Evolutionary conservation across 2,797 vertebrate species (phyloP).

Genomic region (Cuculus canorus): DNA sequence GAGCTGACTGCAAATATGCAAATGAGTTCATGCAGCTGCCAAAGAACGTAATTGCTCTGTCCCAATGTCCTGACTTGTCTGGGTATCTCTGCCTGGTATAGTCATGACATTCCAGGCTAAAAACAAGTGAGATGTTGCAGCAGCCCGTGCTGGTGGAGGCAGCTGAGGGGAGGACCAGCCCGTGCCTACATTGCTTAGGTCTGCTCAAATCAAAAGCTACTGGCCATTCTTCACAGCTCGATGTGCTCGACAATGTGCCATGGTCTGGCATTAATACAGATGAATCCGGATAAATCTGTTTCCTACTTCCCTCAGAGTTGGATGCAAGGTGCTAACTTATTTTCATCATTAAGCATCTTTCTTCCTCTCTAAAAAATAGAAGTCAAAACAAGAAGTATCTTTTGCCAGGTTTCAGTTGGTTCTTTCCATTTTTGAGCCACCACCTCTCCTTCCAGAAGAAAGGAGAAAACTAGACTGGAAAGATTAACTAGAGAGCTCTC

Average conservation of each 20-base stretch:
- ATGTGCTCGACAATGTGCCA: rapidly evolving
- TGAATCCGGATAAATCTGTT: background rate
- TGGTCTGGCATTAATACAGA: background rate
- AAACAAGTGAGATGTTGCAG: background rate
- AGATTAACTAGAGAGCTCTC: background rate
- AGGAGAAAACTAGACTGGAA: background rate
- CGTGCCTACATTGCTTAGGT: background rate
- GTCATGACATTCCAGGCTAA: background rate
- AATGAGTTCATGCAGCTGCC: background rate
- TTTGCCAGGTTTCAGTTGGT: background rate
- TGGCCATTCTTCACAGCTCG: background rate
- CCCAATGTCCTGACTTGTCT: background rate
- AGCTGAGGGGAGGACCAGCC: background rate
- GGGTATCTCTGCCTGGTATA: background rate
- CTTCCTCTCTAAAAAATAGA: background rate
- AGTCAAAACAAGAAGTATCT: background rate
- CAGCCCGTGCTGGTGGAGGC: background rate
- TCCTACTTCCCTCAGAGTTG: background rate
- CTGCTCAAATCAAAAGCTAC: background rate
- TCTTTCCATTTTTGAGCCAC: background rate
- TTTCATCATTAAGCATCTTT: background rate
- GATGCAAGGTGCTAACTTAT: background rate
- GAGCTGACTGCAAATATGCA: slow-evolving; percentile 9
- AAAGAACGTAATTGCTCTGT: background rate
- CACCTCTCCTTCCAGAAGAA: background rate